Evolutionary conservation across 2,888 invertebrate genomes (phyloP).

Genomic region (Horisme vitalbata): DNA sequence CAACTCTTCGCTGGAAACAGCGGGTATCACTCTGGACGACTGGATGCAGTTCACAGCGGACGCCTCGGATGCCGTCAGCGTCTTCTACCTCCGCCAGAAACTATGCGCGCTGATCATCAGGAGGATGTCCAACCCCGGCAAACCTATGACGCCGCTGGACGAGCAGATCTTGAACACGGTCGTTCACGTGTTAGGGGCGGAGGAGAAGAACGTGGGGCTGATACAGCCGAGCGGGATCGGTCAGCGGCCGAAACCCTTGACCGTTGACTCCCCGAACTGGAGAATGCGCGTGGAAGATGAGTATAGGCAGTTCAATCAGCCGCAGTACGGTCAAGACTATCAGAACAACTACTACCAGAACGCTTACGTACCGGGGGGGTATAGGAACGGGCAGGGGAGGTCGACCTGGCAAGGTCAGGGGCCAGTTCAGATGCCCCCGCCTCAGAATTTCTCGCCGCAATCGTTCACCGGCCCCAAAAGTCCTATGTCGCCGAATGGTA

Average conservation of each 20-base stretch:
- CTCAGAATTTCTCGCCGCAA: slow-evolving; percentile 55
- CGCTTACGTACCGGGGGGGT: slow-evolving; percentile 39
- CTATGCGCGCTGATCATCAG: slow-evolving; percentile 87
- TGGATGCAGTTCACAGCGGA: slow-evolving; percentile 89
- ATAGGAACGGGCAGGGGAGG: slow-evolving; percentile 52
- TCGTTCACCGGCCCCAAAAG: slow-evolving; percentile 54
- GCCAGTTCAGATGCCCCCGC: too few species aligned
- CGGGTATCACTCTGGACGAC: slow-evolving; percentile 85
- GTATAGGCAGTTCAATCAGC: slow-evolving; percentile 46
- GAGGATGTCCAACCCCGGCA: slow-evolving; percentile 83
- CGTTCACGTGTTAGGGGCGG: slow-evolving; percentile 86
- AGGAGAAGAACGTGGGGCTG: slow-evolving; percentile 87
- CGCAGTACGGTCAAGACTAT: slow-evolving; percentile 53
- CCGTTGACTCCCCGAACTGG: slow-evolving; percentile 80
- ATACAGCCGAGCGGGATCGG: slow-evolving; percentile 89
- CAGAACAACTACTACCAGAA: slow-evolving; percentile 51
- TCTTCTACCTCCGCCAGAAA: slow-evolving; percentile 87
- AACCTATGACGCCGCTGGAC: slow-evolving; percentile 82
- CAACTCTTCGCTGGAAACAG: slow-evolving; percentile 60
- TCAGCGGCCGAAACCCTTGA: slow-evolving; percentile 87
- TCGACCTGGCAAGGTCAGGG: slow-evolving; percentile 38
- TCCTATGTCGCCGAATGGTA: slow-evolving; percentile 65
- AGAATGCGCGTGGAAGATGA: slow-evolving; percentile 54
- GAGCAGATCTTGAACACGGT: slow-evolving; percentile 87
- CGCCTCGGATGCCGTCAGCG: slow-evolving; percentile 85